A percentile compares a stretch with the other conserved stretches of the same genome.
phyloP scores from a whole-genome alignment of 2,113 vertebrate genomes.

The Carassius gibelio region DNA sequence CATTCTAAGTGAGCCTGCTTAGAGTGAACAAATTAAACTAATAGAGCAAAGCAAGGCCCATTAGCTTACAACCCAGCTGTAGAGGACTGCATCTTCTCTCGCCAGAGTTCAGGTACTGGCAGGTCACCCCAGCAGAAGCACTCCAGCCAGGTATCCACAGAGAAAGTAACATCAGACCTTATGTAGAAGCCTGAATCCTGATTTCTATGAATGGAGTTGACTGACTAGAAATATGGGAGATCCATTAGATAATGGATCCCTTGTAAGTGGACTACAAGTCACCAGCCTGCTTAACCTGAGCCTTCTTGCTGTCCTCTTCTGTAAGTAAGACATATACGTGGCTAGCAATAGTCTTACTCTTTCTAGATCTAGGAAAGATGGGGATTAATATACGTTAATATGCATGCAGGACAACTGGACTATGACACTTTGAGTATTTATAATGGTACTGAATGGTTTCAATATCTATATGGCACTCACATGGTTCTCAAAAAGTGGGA shows the following conservation, averaged over 20 bases:
- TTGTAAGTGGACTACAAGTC: constrained; percentile 17
- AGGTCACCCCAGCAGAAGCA: not conserved
- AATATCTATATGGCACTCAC: not conserved
- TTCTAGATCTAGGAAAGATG: not conserved
- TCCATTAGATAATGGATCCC: constrained; percentile 1
- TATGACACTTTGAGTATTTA: not conserved
- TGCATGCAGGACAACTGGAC: not conserved
- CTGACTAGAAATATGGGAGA: constrained; percentile 4
- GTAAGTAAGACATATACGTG: not conserved
- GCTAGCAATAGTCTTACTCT: not conserved
- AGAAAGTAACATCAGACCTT: constrained; percentile 22
- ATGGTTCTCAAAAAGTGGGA: not conserved
- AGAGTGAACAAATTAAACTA: constrained; percentile 34
- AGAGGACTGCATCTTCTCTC: not conserved
- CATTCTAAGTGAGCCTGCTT: not conserved
- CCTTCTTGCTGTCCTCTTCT: not conserved
- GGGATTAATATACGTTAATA: not conserved
- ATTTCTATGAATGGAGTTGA: constrained; percentile 35
- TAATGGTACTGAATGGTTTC: not conserved
- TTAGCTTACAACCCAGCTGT: constrained; percentile 34
- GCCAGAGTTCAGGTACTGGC: constrained; percentile 35
- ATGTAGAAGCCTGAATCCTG: constrained; percentile 7
- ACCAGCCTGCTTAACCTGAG: constrained; percentile 3
- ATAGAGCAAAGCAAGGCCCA: constrained; percentile 29
- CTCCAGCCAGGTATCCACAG: constrained; percentile 31